Conservation (phyloP, 2,797 vertebrate species). For the Scyliorhinus canicula region DNA sequence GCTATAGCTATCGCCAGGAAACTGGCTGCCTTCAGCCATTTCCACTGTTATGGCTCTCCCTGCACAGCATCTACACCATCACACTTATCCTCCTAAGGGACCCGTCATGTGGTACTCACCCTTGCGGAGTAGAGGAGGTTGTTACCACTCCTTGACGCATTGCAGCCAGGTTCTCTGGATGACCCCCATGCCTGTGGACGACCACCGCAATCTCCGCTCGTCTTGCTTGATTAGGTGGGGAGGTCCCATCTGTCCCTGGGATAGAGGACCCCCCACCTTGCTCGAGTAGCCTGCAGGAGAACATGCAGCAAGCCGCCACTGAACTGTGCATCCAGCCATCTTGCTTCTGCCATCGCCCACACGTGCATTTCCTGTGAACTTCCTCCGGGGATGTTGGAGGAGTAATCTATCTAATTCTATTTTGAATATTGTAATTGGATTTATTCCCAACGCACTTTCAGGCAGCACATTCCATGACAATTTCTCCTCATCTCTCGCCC, state of each 20-base stretch:
- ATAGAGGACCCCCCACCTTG: too few relatives aligned
- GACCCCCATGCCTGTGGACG: neutral
- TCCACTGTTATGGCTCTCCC: neutral
- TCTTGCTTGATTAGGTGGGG: neutral
- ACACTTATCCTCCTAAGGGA: neutral
- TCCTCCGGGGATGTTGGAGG: neutral
- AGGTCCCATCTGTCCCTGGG: neutral
- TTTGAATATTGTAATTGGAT: neutral
- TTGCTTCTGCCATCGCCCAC: neutral
- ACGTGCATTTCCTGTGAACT: neutral
- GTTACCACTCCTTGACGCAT: neutral
- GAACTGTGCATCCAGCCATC: neutral
- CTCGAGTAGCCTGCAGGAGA: neutral
- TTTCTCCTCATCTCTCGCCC: neutral
- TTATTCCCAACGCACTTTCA: neutral
- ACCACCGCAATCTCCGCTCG: neutral
- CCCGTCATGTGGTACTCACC: neutral
- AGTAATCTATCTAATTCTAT: too few relatives aligned
- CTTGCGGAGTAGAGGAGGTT: neutral
- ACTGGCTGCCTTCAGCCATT: neutral
- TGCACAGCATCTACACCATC: too few relatives aligned
- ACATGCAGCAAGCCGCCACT: neutral
- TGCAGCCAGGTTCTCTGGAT: neutral
- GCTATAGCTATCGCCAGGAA: neutral
- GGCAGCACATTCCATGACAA: neutral